phyloP scores from a whole-genome alignment of 2,888 invertebrate genomes.

The Rhorus exstirpatorius region DNA sequence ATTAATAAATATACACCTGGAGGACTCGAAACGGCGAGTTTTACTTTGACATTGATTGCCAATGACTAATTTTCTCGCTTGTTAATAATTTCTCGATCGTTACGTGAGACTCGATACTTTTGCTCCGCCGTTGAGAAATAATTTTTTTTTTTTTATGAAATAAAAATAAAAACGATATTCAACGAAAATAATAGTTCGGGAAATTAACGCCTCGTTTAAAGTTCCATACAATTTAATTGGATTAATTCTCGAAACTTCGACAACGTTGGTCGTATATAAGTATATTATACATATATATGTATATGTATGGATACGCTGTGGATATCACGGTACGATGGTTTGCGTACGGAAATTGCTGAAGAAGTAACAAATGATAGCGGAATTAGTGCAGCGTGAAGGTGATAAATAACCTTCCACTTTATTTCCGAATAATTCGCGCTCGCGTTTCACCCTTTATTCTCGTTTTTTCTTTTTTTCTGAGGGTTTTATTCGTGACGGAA shows the following conservation, averaged over 20 bases:
- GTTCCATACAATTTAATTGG: constrained; percentile 43
- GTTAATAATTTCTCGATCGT: constrained; percentile 50
- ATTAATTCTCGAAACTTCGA: constrained; percentile 42
- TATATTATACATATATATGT: constrained; percentile 25
- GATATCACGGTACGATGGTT: background rate
- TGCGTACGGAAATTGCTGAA: constrained; percentile 26
- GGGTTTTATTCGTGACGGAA: too few relatives aligned
- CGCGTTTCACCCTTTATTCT: background rate
- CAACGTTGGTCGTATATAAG: constrained; percentile 2
- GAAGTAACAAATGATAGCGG: constrained; percentile 37
- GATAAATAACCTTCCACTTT: constrained; percentile 31
- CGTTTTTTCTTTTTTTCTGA: background rate
- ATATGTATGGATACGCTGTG: background rate
- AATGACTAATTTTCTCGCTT: constrained; percentile 14
- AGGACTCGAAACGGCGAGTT: too few relatives aligned
- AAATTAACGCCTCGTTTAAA: constrained; percentile 38
- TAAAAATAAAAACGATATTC: background rate
- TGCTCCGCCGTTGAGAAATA: background rate
- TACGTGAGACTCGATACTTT: constrained; percentile 1
- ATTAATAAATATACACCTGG: too few relatives aligned
- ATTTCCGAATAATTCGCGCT: background rate
- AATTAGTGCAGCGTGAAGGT: constrained; percentile 35
- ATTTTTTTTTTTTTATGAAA: background rate
- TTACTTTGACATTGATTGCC: background rate
- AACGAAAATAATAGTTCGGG: constrained; percentile 14